Evolutionary conservation across 2,888 invertebrate genomes (phyloP), one percentile per base, ranked within the genome.

Genomic region (Merodon equestris): DNA sequence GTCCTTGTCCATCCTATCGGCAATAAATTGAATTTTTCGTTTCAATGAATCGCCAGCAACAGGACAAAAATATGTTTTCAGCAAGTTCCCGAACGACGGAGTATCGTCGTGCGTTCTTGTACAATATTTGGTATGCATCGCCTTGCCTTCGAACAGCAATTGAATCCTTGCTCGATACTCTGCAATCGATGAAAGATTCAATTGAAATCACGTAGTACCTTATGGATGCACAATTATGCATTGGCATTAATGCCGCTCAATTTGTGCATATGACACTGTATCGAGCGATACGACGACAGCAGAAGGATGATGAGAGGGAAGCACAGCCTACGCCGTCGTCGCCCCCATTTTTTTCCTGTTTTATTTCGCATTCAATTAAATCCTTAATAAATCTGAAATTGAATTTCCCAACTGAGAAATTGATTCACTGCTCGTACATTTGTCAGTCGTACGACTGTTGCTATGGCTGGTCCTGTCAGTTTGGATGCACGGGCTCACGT

Each of bases 321-420:
- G 27, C 27, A 44, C 17, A 9, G 44, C 18, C n/a, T n/a, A 12
- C 66, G 74, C 68, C 45, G 58, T 68, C 57, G 47, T 42, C 73
- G 58, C 36, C 57, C 72, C 74, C 27, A 27, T 27, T 27, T 27
- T 27, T 27, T 27, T 27, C 7, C 7, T 27, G 2, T 27, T 27
- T 27, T 27, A 27, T 7, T 79, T 79, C 68, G 54, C 79, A 79
- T 74, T 74, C 79, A 79, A 79, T 79, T 79, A 79, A 74, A 64
- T 79, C 60, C 79, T 79, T 79, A 79, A 79, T 79, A 79, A 79
- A 79, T 79, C 74, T 79, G 79, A 79, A 79, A 79, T 79, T 79
- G 79, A 68, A 70, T 79, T 79, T 79, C 42, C 54, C 67, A 27
- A 27, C 27, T 27, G 27, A 27, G 27, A 27, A 27, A 27, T 27